Evolutionary conservation across 2,113 vertebrate genomes (phyloP).

Genomic region (Ahaetulla prasina): DNA sequence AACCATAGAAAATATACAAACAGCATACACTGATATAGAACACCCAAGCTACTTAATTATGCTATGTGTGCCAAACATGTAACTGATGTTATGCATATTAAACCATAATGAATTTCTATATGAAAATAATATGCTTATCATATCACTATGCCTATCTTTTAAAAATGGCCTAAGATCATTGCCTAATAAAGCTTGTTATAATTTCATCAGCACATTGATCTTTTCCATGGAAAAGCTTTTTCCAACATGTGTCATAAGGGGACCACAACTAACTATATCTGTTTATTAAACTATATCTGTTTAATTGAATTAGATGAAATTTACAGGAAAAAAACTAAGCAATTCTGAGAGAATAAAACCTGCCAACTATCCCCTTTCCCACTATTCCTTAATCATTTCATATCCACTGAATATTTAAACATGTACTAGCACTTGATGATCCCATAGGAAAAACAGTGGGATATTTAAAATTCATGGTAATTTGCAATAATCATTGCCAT

Average conservation of each 20-base stretch:
- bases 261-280: neutral
- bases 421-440: neutral
- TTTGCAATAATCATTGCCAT: neutral
- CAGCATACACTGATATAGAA: neutral
- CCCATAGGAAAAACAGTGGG: neutral
- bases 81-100: neutral
- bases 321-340: neutral
- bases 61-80: neutral
- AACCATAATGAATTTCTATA: neutral
- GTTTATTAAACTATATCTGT: neutral
- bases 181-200: neutral
- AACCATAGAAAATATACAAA: neutral
- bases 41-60: neutral
- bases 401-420: neutral
- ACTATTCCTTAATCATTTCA: neutral
- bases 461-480: constrained; percentile 4
- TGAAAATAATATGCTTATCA: neutral
- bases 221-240: neutral
- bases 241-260: neutral
- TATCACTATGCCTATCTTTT: neutral
- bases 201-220: neutral
- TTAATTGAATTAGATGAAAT: neutral
- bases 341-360: neutral
- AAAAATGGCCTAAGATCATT: neutral
- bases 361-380: neutral